Evolutionary conservation across 2,888 invertebrate species (phyloP), one percentile per base, ranked within the genome.

Genomic region (Patella ulyssiponensis): DNA sequence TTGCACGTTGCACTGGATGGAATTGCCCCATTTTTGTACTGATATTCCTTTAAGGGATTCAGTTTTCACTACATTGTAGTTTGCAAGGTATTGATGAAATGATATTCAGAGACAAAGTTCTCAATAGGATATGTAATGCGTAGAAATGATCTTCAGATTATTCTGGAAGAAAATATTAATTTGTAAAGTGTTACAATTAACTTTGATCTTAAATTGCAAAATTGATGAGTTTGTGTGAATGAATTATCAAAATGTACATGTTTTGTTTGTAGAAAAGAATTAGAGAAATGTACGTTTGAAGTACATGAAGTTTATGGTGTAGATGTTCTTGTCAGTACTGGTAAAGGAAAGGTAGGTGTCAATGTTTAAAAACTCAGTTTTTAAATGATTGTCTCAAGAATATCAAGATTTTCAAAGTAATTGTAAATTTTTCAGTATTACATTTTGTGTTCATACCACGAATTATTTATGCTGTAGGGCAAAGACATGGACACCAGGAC

Each of bases 231-330:
- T 56, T 56, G 23, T n/a, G 3, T 70, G 12, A 33, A 44, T 23
- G 15, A 70, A 44, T 15, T 4, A 12, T 71, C 51, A 64, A 69
- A 69, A 44, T 69, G 23, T 53, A 51, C 15, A 56, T 71, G n/a
- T 17, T 73, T 20, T 58, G 75, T 69, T 79, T 84, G 52, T 84
- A 92, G 96, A 88, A 97, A 98, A 90, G 99, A 99, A 90, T 97
- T 98, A 91, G 99, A 99, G 92, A 98, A 98, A 91, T 96, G 96
- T 90, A 96, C 96, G 80, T 95, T 99, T 91, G 98, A 98, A 91
- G 95, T 96, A 76, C 96, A 98, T 92, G 99, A 99, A 93, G 99
- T 98, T 0, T 99, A 98, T 93, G 98, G 97, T 51, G 96, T 99
- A 94, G 99, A 99, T 93, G 97, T 99, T n/a, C 94, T 99, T 79